Evolutionary conservation across 2,113 vertebrate species (phyloP), one percentile per base, ranked within the genome.

Genomic region (Empidonax alnorum): DNA sequence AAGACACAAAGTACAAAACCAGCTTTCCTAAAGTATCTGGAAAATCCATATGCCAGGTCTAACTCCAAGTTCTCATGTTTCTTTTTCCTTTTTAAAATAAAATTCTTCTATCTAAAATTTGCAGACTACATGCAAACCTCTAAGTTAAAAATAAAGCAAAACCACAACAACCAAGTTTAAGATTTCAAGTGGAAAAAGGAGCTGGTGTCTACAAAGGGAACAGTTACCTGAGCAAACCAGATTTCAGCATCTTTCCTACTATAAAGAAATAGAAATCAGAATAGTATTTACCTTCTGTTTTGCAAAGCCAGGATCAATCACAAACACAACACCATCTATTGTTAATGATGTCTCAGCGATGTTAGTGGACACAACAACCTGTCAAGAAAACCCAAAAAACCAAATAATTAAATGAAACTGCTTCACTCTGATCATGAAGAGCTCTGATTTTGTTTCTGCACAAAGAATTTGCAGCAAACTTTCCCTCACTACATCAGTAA

Each of bases 261-360:
- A 20, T 5, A 73, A 62, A 67, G 46, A 41, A 22, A 20, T 2
- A 18, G 9, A 50, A 52, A 65, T 30, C 2, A 0, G 44, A 75
- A 49, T 4, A 25, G 24, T 42, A 33, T 5, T 96, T 98, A 99
- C 99, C 99, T 99, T 99, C 98, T 99, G 99, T 97, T 99, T 99
- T 44, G 99, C 99, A 98, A 99, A 99, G 94, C 99, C 99, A 47
- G 99, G 99, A 98, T 99, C 99, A 95, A 99, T 99, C 96, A 99
- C 99, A 98, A 99, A 99, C 79, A 99, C 99, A 81, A 99, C 99
- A 8, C 99, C 99, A 63, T 99, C 99, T 95, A 99, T 99, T 97
- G 99, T 99, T 97, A 99, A 98, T 76, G 99, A 99, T 9, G 99
- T 99, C 97, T 99, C 99, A 5, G 99, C 99, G 56, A 99, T 99